Evolutionary conservation across 2,113 vertebrate genomes (phyloP).

Genomic region (Loxodonta africana): DNA sequence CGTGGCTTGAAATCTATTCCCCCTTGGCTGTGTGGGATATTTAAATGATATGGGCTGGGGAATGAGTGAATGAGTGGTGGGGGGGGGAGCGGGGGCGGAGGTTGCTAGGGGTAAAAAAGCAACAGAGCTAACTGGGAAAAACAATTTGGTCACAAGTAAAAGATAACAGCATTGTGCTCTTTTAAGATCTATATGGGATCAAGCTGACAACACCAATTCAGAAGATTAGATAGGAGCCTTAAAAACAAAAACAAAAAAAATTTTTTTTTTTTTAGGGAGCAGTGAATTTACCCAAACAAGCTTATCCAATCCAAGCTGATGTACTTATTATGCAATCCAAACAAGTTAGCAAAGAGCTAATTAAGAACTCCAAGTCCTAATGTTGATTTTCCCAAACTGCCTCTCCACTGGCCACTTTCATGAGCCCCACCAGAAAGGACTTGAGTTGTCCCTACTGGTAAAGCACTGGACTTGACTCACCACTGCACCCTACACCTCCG

Average conservation of each 20-base stretch:
- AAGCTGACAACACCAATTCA: too few relatives aligned
- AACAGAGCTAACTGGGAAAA: constrained; percentile 65
- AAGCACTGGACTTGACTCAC: fast-evolving
- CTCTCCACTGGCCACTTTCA: background rate
- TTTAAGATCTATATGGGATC: too few relatives aligned
- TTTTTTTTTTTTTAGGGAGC: too few relatives aligned
- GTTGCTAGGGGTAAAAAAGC: background rate
- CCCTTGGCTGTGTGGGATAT: background rate
- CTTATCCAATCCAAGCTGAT: too few relatives aligned
- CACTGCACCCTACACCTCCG: background rate
- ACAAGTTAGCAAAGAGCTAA: background rate
- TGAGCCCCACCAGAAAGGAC: background rate
- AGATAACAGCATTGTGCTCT: background rate
- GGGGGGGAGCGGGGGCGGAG: fast-evolving
- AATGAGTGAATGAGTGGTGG: background rate
- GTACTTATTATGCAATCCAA: background rate
- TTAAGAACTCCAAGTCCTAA: background rate
- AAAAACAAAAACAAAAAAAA: too few relatives aligned
- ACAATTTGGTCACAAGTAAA: constrained; percentile 26
- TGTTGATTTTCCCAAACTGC: background rate
- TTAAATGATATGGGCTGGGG: fast-evolving
- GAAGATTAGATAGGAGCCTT: too few relatives aligned
- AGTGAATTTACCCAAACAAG: too few relatives aligned
- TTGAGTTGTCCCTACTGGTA: fast-evolving
- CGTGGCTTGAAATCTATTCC: background rate